Evolutionary conservation across 2,113 vertebrate genomes (phyloP).

Genomic region (Heterotis niloticus): DNA sequence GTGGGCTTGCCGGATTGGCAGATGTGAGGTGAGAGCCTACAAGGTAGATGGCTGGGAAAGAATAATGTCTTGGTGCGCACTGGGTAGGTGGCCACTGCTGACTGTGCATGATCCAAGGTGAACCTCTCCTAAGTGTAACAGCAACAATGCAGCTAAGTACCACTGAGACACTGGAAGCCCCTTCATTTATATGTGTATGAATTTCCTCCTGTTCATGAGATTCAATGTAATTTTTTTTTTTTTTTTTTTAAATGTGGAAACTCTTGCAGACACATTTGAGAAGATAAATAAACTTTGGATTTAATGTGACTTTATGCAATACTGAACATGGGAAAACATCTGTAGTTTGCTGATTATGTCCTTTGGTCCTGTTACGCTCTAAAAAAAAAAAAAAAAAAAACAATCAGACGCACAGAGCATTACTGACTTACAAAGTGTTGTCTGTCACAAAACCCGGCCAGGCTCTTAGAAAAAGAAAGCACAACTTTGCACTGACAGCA

Average conservation of each 20-base stretch:
- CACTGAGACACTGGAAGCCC: not conserved
- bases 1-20: not conserved
- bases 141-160: too few species aligned
- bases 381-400: too few species aligned
- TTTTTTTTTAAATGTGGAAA: not conserved
- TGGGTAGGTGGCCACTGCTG: not conserved
- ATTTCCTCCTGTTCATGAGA: not conserved
- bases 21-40: not conserved
- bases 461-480: too few species aligned
- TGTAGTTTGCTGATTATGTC: too few species aligned
- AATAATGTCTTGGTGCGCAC: not conserved
- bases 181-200: not conserved
- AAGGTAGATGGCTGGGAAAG: not conserved
- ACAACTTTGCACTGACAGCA: too few species aligned
- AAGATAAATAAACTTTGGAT: too few species aligned
- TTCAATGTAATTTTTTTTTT: not conserved
- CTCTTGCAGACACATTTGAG: not conserved
- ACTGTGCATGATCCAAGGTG: not conserved
- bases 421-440: too few species aligned
- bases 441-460: too few species aligned
- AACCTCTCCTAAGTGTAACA: not conserved
- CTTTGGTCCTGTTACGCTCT: too few species aligned
- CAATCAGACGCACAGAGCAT: too few species aligned
- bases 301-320: too few species aligned
- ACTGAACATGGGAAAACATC: too few species aligned